A percentile compares a stretch with the other conserved stretches of the same genome.
phyloP scores from a whole-genome alignment of 2,113 vertebrate species.

The Podilymbus podiceps region DNA sequence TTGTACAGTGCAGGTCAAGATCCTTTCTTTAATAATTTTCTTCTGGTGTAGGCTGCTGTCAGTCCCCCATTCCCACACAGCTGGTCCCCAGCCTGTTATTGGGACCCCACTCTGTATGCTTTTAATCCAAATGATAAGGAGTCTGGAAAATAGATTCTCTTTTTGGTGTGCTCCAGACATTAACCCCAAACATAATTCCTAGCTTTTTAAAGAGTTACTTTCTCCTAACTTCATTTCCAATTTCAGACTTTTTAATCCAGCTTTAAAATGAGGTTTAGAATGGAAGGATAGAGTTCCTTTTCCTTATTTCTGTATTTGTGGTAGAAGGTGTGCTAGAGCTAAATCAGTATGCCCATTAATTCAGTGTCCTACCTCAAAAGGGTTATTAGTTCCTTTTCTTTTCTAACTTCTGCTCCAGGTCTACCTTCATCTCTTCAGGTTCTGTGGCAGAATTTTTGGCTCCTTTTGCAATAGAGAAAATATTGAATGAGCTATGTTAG shows the following conservation, averaged over 20 bases:
- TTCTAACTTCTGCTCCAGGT: not conserved
- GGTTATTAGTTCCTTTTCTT: not conserved
- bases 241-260: not conserved
- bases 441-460: not conserved
- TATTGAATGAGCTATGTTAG: not conserved
- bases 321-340: not conserved
- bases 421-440: not conserved
- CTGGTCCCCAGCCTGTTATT: slow-evolving; percentile 23
- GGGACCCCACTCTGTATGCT: not conserved
- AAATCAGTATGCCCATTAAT: not conserved
- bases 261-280: not conserved
- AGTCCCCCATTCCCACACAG: slow-evolving; percentile 26
- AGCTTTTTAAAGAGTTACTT: slow-evolving; percentile 24
- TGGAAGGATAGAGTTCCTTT: not conserved
- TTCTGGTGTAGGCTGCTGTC: slow-evolving; percentile 11
- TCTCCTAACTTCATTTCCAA: not conserved
- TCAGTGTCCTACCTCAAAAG: not conserved
- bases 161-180: not conserved
- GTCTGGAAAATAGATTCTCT: not conserved
- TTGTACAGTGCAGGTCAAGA: slow-evolving; percentile 62
- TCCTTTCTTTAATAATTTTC: slow-evolving; percentile 56
- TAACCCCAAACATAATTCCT: not conserved
- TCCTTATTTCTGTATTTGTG: not conserved
- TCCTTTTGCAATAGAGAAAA: not conserved
- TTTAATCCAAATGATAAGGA: slow-evolving; percentile 5